Evolutionary conservation across 2,797 vertebrate genomes (phyloP).

Genomic region (Chromis chromis): DNA sequence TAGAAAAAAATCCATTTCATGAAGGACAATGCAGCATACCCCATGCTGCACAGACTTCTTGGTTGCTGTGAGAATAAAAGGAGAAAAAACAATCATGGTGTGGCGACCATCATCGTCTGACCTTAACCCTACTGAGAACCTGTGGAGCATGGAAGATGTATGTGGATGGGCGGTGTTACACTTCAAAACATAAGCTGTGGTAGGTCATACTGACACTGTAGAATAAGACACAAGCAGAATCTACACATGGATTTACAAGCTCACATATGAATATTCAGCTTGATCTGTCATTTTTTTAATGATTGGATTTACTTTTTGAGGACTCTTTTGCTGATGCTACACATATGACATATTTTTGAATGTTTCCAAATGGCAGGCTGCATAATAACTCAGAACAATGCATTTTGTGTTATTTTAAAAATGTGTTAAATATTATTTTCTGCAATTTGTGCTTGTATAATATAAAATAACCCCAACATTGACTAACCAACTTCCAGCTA

Average conservation of each 20-base stretch:
- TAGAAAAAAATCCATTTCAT: neutral
- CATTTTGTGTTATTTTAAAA: no score
- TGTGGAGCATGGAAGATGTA: neutral
- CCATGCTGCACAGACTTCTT: neutral
- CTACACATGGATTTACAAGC: neutral
- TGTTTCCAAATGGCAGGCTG: neutral
- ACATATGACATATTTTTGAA: neutral
- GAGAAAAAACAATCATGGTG: no score
- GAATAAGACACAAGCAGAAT: neutral
- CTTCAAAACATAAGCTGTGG: neutral
- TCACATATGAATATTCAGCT: neutral
- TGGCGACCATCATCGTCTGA: neutral
- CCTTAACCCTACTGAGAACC: neutral
- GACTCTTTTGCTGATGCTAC: neutral
- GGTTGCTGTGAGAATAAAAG: neutral
- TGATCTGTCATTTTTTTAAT: neutral
- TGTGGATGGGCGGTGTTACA: neutral
- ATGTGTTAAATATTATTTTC: no score
- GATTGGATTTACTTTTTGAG: neutral
- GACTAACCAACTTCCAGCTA: no score
- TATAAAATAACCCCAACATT: no score
- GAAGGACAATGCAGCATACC: neutral
- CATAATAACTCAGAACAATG: no score
- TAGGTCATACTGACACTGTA: neutral
- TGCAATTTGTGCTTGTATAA: no score